A percentile compares a stretch with the other conserved stretches of the same genome.
phyloP scores from a whole-genome alignment of 2,888 invertebrate genomes.

The Exocentrus adspersus region DNA sequence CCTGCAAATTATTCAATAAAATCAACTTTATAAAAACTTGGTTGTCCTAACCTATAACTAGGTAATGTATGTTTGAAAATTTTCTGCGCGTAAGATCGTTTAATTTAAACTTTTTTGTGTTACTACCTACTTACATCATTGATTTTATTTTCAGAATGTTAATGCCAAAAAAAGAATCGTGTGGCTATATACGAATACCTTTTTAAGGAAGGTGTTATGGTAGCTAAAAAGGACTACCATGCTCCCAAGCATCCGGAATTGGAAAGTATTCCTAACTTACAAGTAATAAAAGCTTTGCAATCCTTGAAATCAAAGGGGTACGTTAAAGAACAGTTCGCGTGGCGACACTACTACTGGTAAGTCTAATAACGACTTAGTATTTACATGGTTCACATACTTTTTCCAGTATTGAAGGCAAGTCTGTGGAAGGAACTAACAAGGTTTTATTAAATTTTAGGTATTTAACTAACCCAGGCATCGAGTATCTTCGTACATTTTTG shows the following conservation, averaged over 20 bases:
- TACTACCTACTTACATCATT: too few species aligned
- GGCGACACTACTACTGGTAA: conserved; percentile 99
- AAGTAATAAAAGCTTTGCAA: conserved; percentile 98
- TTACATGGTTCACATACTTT: too few species aligned
- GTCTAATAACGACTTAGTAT: too few species aligned
- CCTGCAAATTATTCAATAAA: too few species aligned
- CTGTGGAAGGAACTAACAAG: too few species aligned
- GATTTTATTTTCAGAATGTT: conserved; percentile 84
- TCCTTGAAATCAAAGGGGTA: conserved; percentile 95
- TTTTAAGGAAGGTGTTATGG: conserved; percentile 99
- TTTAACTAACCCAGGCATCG: conserved; percentile 97
- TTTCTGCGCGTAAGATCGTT: too few species aligned
- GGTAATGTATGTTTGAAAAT: too few species aligned
- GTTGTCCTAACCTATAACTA: too few species aligned
- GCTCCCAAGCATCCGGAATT: conserved; percentile 97
- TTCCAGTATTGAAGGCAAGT: too few species aligned
- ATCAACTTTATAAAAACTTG: too few species aligned
- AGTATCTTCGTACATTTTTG: conserved; percentile 93
- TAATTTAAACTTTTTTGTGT: too few species aligned
- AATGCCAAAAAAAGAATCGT: conserved; percentile 99
- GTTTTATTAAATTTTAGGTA: conserved; percentile 67
- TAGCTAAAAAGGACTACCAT: conserved; percentile 98
- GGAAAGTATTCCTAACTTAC: conserved; percentile 93
- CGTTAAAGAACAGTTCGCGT: conserved; percentile 99
- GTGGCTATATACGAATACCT: conserved; percentile 97